A percentile compares a stretch with the other conserved stretches of the same genome.
Conservation (phyloP, 2,888 invertebrate species). For the Yponomeuta plumbellus region DNA sequence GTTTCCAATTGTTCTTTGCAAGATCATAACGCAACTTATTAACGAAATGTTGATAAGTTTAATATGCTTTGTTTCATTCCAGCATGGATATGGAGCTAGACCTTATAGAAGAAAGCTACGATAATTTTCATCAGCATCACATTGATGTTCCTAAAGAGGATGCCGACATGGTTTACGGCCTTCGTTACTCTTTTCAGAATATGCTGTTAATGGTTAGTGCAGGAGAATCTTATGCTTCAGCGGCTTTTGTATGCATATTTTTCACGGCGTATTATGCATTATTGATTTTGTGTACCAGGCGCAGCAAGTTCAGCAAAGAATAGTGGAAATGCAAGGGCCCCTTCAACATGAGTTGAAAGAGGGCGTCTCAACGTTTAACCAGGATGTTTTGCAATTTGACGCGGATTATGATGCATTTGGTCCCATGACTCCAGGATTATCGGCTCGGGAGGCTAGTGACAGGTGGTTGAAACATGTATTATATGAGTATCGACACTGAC, state of each 20-base stretch:
- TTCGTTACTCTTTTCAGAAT: conserved; percentile 85
- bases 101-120: conserved; percentile 88
- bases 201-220: conserved; percentile 82
- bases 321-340: conserved; percentile 85
- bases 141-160: conserved; percentile 86
- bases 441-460: conserved; percentile 91
- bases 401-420: conserved; percentile 84
- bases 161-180: conserved; percentile 84
- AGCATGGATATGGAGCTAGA: conserved; percentile 85
- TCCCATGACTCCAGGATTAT: conserved; percentile 89
- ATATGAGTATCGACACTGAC: not conserved
- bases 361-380: conserved; percentile 80
- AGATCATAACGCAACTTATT: no score
- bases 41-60: no score
- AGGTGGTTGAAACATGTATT: conserved; percentile 52
- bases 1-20: no score
- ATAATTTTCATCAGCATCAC: conserved; percentile 79
- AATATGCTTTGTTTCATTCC: conserved; percentile 15
- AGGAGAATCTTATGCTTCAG: not conserved
- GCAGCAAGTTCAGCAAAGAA: conserved; percentile 81
- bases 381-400: conserved; percentile 82
- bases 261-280: no score
- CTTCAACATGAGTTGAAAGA: conserved; percentile 83
- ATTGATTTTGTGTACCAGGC: conserved; percentile 48
- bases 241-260: no score